Conservation (phyloP, 1,140 invertebrate genomes). For the Drosophila grimshawi region DNA sequence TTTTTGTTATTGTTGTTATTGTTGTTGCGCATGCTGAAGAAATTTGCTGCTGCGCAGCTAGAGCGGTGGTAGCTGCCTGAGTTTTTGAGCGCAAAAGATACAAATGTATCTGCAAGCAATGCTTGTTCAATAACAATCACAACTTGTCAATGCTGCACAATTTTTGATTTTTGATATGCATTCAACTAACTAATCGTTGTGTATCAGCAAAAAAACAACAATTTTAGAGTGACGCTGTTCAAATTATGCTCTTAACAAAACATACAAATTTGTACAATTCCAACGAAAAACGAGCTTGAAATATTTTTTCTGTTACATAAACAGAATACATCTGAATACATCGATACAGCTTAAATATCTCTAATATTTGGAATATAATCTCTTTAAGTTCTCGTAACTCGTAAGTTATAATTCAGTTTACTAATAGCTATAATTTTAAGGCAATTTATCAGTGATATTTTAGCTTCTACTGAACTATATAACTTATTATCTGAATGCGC, state of each 20-base stretch:
- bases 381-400: no score
- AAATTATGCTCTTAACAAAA: not conserved
- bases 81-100: slow-evolving; percentile 35
- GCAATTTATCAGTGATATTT: not conserved
- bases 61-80: slow-evolving; percentile 32
- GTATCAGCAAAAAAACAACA: slow-evolving; percentile 20
- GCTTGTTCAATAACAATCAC: slow-evolving; percentile 41
- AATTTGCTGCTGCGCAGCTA: slow-evolving; percentile 49
- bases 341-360: no score
- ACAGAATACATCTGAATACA: no score
- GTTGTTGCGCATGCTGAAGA: slow-evolving; percentile 40
- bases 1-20: slow-evolving; percentile 20
- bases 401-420: no score
- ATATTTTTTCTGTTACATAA: no score
- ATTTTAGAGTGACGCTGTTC: slow-evolving; percentile 19
- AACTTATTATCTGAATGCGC: not conserved
- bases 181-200: slow-evolving; percentile 35
- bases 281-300: no score
- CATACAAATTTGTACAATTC: not conserved
- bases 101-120: slow-evolving; percentile 30
- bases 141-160: slow-evolving; percentile 43
- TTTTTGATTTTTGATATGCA: slow-evolving; percentile 15
- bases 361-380: no score
- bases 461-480: no score
- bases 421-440: not conserved